Base-by-base conservation (phyloP, 2,113 vertebrate species). In the Numida meleagris region DNA sequence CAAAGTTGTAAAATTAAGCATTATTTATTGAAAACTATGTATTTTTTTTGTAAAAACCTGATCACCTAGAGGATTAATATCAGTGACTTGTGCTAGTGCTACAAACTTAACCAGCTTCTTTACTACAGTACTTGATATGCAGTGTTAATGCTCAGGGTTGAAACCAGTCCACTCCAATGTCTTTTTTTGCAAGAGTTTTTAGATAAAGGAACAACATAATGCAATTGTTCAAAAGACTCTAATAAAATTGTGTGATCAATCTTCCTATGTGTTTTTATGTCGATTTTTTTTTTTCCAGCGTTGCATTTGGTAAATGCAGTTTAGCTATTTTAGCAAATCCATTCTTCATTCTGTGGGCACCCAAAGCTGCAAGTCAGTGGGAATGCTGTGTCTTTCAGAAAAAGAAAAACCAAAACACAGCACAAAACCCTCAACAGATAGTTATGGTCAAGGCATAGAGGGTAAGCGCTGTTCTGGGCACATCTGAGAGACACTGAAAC, bases 11-110 rank as follows among this genome's bases (percentile, higher is more conserved):
- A 98, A 98, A 96, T 98, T 98, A 98, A 98, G 98, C 98, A 98
- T 98, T 98, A 98, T 98, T 98, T 98, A 98, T 98, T 98, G 97
- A 98, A 98, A 98, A 98, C 98, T 98, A 98, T 98, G 98, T 98
- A 98, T 98, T 98, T 98, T 98, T 97, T 98, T 98, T 98, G 98
- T 98, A 98, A 97, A 98, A 98, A 98, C 94, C 97, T 97, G 98
- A 98, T 98, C 98, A 97, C 98, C 97, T 97, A 98, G 97, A 98
- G 97, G 95, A 97, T 97, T 96, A 97, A 96, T 97, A 97, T 97
- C 97, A 93, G 97, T 98, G 98, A 98, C 96, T 97, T 96, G 97
- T 97, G 97, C 98, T 98, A 97, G 97, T 96, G 96, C 96, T 97
- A 94, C 97, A 93, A 93, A 96, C 92, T 97, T 95, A 96, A 97